phyloP scores from a whole-genome alignment of 1,140 invertebrate genomes.

The Brachionus calyciflorus region DNA sequence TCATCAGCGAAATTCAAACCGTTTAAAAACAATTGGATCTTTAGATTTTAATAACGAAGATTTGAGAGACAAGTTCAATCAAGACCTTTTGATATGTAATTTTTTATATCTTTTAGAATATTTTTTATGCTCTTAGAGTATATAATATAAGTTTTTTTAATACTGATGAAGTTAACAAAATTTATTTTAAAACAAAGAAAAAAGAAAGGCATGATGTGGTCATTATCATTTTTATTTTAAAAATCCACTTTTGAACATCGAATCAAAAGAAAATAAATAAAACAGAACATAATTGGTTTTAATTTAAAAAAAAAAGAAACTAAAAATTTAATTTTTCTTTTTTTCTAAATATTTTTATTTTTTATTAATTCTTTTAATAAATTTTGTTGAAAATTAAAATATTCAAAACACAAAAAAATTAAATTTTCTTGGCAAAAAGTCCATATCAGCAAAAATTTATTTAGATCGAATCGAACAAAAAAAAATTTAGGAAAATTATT shows the following conservation, averaged over 20 bases:
- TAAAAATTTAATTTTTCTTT: background rate
- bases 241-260: background rate
- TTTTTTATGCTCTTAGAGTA: too few species aligned
- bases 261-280: background rate
- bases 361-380: constrained; percentile 10
- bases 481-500: too few species aligned
- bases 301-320: too few species aligned
- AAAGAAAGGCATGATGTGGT: background rate
- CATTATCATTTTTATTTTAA: constrained; percentile 20
- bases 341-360: constrained; percentile 8
- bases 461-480: constrained; percentile 4
- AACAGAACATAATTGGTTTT: background rate
- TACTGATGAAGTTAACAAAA: background rate
- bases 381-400: background rate
- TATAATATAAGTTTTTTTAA: background rate
- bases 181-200: background rate
- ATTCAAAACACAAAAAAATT: constrained; percentile 33
- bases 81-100: too few species aligned
- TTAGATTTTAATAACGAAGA: too few species aligned
- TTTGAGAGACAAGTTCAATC: too few species aligned
- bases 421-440: constrained; percentile 30
- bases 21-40: too few species aligned
- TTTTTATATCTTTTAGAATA: too few species aligned
- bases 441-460: constrained; percentile 18
- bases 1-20: too few species aligned